Conservation (phyloP, 2,797 vertebrate species). For the Chloroceryle inda region DNA sequence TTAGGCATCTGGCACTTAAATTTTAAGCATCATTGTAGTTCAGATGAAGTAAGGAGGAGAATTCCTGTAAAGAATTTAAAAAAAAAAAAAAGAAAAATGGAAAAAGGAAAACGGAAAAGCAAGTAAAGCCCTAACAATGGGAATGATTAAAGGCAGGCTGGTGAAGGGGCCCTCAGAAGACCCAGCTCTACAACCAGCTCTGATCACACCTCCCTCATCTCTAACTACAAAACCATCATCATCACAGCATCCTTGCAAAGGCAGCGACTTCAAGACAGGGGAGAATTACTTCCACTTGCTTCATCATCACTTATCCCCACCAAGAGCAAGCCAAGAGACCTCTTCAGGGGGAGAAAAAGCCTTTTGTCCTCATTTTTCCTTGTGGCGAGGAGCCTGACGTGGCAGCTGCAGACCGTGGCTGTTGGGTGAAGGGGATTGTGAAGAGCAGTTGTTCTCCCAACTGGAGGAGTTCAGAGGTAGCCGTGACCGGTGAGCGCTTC, state of each 20-base stretch:
- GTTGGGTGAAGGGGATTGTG: background rate
- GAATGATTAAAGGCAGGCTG: background rate
- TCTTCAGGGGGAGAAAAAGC: background rate
- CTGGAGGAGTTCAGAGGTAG: fast-evolving
- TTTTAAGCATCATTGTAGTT: background rate
- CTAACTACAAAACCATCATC: background rate
- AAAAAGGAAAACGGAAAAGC: background rate
- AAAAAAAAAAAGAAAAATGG: background rate
- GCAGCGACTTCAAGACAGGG: background rate
- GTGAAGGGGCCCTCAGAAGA: background rate
- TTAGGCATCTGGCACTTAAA: background rate
- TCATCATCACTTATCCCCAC: background rate
- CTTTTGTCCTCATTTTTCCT: background rate
- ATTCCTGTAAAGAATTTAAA: background rate
- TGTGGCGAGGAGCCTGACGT: background rate
- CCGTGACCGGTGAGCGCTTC: fast-evolving
- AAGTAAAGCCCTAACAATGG: background rate
- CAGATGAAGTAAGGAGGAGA: background rate
- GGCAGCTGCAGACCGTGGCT: background rate
- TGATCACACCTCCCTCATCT: background rate
- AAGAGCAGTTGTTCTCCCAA: background rate
- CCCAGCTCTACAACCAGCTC: background rate
- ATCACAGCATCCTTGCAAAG: background rate
- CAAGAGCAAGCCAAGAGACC: background rate
- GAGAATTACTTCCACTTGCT: background rate